These are phyloP conservation scores for Bombus turneri DNA, from an alignment of 1,140 invertebrate genomes.

Conservation along the genomic window DNA sequence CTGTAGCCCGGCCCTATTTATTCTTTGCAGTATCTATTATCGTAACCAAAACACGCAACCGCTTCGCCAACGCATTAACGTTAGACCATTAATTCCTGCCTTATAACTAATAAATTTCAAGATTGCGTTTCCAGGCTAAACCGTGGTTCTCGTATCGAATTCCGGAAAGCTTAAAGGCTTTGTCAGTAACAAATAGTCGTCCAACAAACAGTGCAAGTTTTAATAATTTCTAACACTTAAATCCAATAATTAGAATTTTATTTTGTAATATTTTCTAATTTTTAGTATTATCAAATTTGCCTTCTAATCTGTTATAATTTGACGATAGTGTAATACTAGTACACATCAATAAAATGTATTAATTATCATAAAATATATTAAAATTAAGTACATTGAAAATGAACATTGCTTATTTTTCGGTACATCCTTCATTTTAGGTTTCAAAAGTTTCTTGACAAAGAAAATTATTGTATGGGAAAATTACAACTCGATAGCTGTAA, in stretches of 20 bases:
- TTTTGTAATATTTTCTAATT: too few relatives aligned
- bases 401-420: too few relatives aligned
- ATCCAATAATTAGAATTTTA: background rate
- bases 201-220: background rate
- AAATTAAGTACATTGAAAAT: too few relatives aligned
- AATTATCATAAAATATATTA: too few relatives aligned
- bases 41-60: background rate
- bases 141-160: background rate
- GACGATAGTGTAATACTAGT: too few relatives aligned
- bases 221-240: too few relatives aligned
- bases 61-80: background rate
- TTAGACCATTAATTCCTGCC: constrained; percentile 5
- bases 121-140: background rate
- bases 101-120: constrained; percentile 10
- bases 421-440: background rate
- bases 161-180: background rate
- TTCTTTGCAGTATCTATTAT: constrained; percentile 23
- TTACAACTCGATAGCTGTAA: background rate
- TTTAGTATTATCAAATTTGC: too few relatives aligned
- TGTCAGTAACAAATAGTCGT: background rate
- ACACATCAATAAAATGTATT: too few relatives aligned
- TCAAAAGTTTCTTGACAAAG: background rate
- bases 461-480: background rate
- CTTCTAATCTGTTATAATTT: too few relatives aligned
- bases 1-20: background rate